phyloP scores from a whole-genome alignment of 1,140 invertebrate species.

The Philopotamus ludificatus region DNA sequence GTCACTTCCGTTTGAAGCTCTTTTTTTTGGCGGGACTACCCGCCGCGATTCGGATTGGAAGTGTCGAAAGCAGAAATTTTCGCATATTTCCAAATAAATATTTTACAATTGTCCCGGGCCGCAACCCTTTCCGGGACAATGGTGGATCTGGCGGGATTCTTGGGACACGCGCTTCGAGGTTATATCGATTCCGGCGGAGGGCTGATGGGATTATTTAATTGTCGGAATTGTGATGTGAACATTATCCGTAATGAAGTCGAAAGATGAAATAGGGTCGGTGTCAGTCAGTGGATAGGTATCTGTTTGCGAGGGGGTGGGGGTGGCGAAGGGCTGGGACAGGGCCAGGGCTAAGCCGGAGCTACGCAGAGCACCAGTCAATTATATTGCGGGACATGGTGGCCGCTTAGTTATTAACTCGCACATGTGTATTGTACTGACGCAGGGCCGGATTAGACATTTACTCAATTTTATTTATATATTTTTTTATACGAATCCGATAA shows the following conservation, averaged over 20 bases:
- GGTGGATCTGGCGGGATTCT: neutral
- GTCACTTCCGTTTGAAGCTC: conserved; percentile 7
- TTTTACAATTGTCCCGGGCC: neutral
- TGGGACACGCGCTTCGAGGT: neutral
- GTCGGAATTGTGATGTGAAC: conserved; percentile 7
- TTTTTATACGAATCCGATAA: no score
- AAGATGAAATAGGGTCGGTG: conserved; percentile 6
- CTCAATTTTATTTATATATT: no score
- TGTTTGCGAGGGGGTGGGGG: conserved; percentile 1
- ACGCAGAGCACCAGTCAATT: conserved; percentile 37
- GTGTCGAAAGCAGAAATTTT: conserved; percentile 3
- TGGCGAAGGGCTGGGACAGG: conserved; percentile 1
- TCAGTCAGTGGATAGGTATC: conserved; percentile 11
- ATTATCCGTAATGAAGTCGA: conserved; percentile 20
- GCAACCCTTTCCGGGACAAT: neutral
- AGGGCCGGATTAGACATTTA: neutral
- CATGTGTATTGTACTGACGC: conserved; percentile 6
- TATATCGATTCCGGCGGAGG: neutral
- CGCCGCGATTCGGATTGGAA: conserved; percentile 22
- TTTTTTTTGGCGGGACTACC: conserved; percentile 2
- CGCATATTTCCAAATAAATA: neutral
- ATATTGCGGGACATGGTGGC: conserved; percentile 36
- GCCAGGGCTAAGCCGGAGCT: neutral
- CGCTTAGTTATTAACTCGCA: conserved; percentile 37
- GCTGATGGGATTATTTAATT: conserved; percentile 24